A percentile compares a stretch with the other conserved stretches of the same genome.
phyloP scores from a whole-genome alignment of 2,797 vertebrate genomes.

The Myoxocephalus aenaeus region DNA sequence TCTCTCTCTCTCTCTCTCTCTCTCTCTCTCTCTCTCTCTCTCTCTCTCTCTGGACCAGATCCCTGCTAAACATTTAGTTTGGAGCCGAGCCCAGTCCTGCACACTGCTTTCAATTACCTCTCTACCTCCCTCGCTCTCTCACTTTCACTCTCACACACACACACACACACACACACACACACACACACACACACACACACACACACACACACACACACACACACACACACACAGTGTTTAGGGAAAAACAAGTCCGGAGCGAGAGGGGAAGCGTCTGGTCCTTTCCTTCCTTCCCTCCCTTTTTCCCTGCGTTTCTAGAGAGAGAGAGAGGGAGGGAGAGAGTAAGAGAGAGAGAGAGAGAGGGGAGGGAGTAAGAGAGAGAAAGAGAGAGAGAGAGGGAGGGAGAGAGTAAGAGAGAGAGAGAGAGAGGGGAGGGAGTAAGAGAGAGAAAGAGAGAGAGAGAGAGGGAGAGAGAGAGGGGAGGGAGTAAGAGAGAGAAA shows the following conservation, averaged over 20 bases:
- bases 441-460: not conserved
- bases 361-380: not conserved
- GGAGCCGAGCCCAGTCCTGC: constrained; percentile 77
- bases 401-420: constrained; percentile 7
- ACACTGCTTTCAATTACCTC: constrained; percentile 82
- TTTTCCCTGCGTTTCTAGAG: constrained; percentile 27
- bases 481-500: not conserved
- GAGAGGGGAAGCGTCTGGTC: constrained; percentile 26
- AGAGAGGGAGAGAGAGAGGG: too few species aligned
- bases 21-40: not conserved
- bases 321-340: too few species aligned
- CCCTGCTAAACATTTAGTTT: constrained; percentile 83
- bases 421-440: not conserved
- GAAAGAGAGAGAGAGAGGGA: not conserved
- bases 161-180: not conserved
- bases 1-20: too few species aligned
- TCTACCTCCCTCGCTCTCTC: constrained; percentile 29
- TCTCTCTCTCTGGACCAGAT: constrained; percentile 69
- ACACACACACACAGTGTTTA: constrained; percentile 49
- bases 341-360: too few species aligned
- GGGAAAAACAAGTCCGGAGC: constrained; percentile 43
- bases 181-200: not conserved
- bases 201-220: constrained; percentile 12
- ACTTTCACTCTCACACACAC: constrained; percentile 1
- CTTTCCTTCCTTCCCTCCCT: constrained; percentile 57